Evolutionary conservation across 1,140 invertebrate species (phyloP).

Genomic region (Uloborus diversus): DNA sequence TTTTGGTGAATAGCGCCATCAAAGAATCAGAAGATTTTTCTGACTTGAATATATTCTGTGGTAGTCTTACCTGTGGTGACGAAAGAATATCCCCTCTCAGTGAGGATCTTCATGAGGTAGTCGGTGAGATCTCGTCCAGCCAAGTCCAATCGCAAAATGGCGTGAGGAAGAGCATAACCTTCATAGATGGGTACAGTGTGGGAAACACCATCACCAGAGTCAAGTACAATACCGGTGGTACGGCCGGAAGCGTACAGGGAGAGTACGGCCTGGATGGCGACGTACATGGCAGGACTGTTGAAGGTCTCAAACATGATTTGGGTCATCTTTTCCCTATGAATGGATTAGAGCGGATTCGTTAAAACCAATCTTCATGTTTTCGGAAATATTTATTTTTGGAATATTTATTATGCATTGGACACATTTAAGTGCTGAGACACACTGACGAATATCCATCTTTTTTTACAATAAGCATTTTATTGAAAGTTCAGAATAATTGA

Average conservation of each 20-base stretch:
- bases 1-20: no score
- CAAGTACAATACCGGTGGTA: conserved; percentile 72
- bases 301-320: conserved; percentile 74
- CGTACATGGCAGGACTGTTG: conserved; percentile 70
- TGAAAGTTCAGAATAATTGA: no score
- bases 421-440: no score
- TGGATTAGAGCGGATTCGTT: not conserved
- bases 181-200: conserved; percentile 72
- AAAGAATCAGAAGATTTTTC: no score
- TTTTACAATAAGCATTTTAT: no score
- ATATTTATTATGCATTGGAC: no score
- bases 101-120: conserved; percentile 70
- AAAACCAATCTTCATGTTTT: no score
- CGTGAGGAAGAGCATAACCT: conserved; percentile 72
- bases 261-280: conserved; percentile 75
- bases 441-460: no score
- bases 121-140: conserved; percentile 72
- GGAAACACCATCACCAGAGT: conserved; percentile 72
- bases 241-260: conserved; percentile 89
- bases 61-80: conserved; percentile 67
- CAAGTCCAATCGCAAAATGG: conserved; percentile 71
- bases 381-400: no score
- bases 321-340: conserved; percentile 71
- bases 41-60: no score
- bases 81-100: conserved; percentile 71